Evolutionary conservation across 2,888 invertebrate genomes (phyloP), one percentile per base, ranked within the genome.

Genomic region (Cheilosia urbana): DNA sequence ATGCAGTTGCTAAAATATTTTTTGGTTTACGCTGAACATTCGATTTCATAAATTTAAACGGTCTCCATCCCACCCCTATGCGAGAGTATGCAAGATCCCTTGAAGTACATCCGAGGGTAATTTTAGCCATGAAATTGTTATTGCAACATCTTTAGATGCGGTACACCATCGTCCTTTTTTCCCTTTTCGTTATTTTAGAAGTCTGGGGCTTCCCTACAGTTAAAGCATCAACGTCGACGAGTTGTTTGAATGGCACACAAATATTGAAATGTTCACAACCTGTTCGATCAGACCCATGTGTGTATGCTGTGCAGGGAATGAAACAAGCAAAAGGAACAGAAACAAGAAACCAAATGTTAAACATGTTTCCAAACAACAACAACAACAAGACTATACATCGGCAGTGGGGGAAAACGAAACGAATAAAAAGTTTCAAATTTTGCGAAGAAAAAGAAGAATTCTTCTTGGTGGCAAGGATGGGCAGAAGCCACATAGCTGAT

Each of bases 231-330:
- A 51, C 21, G 5, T 6, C 24, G 68, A 53, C 37, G 47, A 62
- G 21, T 62, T 51, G 24, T 62, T 68, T 65, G 68, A 76, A 60
- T 65, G 65, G 66, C 71, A 68, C 68, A 73, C 63, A 79, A 75
- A 79, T 84, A 79, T 79, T 84, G 63, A 84, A 75, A 71, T 84
- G 75, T 80, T 80, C 84, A 69, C 84, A 84, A 80, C 79, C 80
- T 79, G 84, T 84, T 84, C 80, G 79, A 79, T 71, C 72, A 4
- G 57, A 60, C 42, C 42, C 69, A 63, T 69, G 69, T 69, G 42
- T 27, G 40, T 30, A 30, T 17, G 27, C 3, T 7, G 40, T 15
- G 58, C 66, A n/a, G 42, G 17, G 60, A 69, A 72, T 42, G 7
- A 55, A 62, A 47, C 37, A 71, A 51, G n/a, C 7, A 51, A 69